These are phyloP conservation scores for Sinella curviseta DNA, from an alignment of 1,140 invertebrate genomes.

Conservation along the genomic window DNA sequence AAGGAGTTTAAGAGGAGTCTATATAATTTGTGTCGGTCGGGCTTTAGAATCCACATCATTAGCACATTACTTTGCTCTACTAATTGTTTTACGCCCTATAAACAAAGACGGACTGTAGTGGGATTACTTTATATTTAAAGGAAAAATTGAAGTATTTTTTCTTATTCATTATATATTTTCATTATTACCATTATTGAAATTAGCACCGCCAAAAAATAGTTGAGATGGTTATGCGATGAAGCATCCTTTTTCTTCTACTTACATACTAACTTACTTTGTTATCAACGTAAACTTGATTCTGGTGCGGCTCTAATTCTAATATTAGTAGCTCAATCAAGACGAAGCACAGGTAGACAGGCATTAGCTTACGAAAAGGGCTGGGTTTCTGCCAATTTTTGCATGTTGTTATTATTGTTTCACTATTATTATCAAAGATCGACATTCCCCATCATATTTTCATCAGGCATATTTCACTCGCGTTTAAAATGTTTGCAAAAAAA, in stretches of 20 bases:
- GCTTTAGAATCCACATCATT: too few relatives aligned
- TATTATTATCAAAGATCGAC: slow-evolving; percentile 1
- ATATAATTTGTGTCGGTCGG: too few relatives aligned
- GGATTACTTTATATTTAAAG: too few relatives aligned
- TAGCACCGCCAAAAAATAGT: neutral
- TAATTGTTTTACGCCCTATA: slow-evolving; percentile 21
- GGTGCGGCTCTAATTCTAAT: too few relatives aligned
- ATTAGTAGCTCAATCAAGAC: too few relatives aligned
- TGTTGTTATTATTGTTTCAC: neutral
- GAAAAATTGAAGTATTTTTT: too few relatives aligned
- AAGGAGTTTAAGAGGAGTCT: too few relatives aligned
- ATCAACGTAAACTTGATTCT: neutral
- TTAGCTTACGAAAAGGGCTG: too few relatives aligned
- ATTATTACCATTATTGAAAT: neutral
- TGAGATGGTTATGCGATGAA: neutral
- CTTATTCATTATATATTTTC: neutral
- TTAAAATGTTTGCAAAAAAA: too few relatives aligned
- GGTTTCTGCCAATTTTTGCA: neutral
- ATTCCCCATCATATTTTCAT: neutral
- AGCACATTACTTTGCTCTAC: neutral
- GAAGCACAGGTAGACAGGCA: too few relatives aligned
- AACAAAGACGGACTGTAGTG: neutral
- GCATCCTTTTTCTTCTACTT: neutral
- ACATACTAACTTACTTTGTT: slow-evolving; percentile 12
- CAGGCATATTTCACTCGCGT: neutral